These are phyloP conservation scores for Phasianus colchicus DNA, from an alignment of 2,113 vertebrate genomes.

Conservation along the genomic window DNA sequence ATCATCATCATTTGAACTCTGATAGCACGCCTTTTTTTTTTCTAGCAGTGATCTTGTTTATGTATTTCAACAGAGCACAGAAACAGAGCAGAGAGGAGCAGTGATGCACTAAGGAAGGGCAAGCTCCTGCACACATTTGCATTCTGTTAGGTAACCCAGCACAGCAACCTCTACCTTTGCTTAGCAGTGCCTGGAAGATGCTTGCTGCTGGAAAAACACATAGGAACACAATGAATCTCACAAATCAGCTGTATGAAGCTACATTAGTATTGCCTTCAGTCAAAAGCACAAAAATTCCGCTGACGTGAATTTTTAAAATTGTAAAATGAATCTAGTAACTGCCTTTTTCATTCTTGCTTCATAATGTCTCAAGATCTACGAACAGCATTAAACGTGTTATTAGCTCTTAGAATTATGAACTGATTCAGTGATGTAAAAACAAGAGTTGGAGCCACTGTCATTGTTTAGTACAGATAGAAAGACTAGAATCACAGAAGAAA, in stretches of 20 bases:
- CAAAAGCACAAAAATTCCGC: not conserved
- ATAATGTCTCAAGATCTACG: not conserved
- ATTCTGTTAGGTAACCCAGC: not conserved
- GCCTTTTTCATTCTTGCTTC: constrained; percentile 15
- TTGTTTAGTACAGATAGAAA: not conserved
- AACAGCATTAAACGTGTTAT: not conserved
- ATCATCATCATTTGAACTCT: not conserved
- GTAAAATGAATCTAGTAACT: not conserved
- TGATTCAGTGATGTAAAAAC: not conserved
- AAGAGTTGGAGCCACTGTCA: not conserved
- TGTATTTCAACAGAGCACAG: not conserved
- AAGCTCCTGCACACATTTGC: not conserved
- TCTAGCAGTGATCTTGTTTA: not conserved
- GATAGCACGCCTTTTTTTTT: not conserved
- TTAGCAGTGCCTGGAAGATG: not conserved
- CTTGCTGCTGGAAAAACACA: not conserved
- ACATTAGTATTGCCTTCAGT: not conserved
- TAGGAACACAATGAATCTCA: not conserved
- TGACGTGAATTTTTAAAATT: not conserved
- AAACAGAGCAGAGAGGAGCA: not conserved
- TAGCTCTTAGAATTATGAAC: not conserved
- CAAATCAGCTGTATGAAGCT: not conserved
- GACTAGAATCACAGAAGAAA: not conserved
- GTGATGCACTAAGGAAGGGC: not conserved
- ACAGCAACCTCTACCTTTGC: not conserved